These are phyloP conservation scores for Murina feae DNA, from an alignment of 2,113 vertebrate genomes.

Conservation along the genomic window DNA sequence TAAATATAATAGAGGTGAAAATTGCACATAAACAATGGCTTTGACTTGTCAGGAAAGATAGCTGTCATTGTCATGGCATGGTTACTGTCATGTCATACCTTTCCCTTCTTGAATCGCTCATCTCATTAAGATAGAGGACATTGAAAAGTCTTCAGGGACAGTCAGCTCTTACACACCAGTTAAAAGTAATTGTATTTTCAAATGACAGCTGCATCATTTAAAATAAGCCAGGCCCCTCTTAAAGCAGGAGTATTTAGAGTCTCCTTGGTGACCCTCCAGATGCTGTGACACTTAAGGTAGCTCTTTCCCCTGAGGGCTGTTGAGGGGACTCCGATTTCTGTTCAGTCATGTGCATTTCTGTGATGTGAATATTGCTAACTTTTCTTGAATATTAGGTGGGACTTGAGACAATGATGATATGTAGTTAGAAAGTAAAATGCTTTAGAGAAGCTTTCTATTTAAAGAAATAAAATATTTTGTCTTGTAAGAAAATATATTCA, in stretches of 20 bases:
- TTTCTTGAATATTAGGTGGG: conserved; percentile 25
- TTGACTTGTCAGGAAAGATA: neutral
- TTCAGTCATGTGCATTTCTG: neutral
- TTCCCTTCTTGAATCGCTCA: neutral
- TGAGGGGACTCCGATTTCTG: conserved; percentile 8
- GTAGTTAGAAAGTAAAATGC: conserved; percentile 42
- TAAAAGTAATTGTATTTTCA: conserved; percentile 18
- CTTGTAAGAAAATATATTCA: neutral
- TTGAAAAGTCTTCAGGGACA: neutral
- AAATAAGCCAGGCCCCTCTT: conserved; percentile 7
- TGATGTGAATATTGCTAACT: conserved; percentile 28
- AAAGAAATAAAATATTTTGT: conserved; percentile 38
- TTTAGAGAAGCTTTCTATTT: conserved; percentile 32
- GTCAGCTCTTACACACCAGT: neutral
- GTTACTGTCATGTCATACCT: neutral
- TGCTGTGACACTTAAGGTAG: neutral
- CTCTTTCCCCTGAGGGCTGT: neutral
- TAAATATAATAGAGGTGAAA: neutral
- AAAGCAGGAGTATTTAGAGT: conserved; percentile 10
- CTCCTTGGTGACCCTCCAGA: neutral
- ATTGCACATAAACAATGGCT: neutral
- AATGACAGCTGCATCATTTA: neutral
- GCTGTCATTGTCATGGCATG: neutral
- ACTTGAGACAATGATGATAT: conserved; percentile 13
- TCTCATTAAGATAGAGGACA: neutral